Evolutionary conservation across 2,888 invertebrate species (phyloP).

Genomic region (Patella depressa): DNA sequence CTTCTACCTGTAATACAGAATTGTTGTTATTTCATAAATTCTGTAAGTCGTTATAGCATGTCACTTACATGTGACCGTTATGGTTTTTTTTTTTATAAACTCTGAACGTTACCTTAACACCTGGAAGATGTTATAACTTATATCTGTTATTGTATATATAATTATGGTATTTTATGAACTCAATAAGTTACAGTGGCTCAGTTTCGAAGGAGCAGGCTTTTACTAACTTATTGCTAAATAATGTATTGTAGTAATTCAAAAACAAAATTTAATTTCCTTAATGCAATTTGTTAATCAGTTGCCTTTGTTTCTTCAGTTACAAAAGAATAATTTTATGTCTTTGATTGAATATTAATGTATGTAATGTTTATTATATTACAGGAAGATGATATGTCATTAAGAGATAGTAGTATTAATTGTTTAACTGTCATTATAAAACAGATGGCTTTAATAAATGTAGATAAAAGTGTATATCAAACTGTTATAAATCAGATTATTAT

Average conservation of each 20-base stretch:
- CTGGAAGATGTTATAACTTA: too few species aligned
- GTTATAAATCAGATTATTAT: background rate
- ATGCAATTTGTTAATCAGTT: background rate
- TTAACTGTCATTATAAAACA: background rate
- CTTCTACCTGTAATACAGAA: conserved; percentile 81
- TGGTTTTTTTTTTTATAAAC: too few species aligned
- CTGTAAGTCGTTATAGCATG: conserved; percentile 60
- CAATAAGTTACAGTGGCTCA: too few species aligned
- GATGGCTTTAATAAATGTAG: background rate
- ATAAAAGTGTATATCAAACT: background rate
- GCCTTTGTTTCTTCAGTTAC: background rate
- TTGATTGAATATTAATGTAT: background rate
- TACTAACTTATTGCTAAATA: too few species aligned
- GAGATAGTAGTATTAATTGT: conserved; percentile 73
- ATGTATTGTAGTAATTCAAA: too few species aligned
- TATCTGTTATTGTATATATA: too few species aligned
- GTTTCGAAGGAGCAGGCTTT: too few species aligned
- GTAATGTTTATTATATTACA: conserved; percentile 50
- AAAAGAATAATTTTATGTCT: background rate
- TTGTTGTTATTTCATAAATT: conserved; percentile 83
- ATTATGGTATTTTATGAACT: too few species aligned
- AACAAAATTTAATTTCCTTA: background rate
- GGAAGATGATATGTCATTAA: conserved; percentile 86
- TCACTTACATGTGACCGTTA: too few species aligned
- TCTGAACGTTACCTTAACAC: too few species aligned